Base-by-base conservation (phyloP, 2,888 invertebrate genomes). In the Sclerodermus sp. region DNA sequence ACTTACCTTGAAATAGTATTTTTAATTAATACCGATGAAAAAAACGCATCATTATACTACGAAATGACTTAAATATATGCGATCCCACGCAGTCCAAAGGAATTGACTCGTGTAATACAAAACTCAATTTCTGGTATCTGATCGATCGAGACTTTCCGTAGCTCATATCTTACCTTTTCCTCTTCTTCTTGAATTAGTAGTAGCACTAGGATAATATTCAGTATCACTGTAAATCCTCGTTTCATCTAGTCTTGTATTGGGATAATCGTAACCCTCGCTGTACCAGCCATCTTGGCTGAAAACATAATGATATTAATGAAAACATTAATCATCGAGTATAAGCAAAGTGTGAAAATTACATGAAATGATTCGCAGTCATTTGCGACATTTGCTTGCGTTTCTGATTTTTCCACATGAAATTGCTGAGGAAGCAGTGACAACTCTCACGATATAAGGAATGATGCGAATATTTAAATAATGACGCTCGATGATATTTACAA, bases 241-340 rank as follows among this genome's bases (percentile, higher is more conserved):
- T 71, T 66, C 82, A 77, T 70, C 82, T 79, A 69, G 78, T 77
- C 82, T 70, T 45, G 73, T 68, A 47, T 66, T 64, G 48, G 78
- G 78, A 64, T 79, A 79, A 55, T 79, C 80, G 57, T 80, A 80
- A 48, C 81, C 80, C 64, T 82, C 83, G 64, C 82, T 82, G 67
- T 80, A 80, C 83, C 83, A 83, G 47, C 79, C 78, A 51, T 83
- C 82, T 76, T 82, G 82, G 67, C 83, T 84, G 76, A 62, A 81
- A 81, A 58, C 51, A 67, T 55, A 58, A 59, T 49, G 55, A 39
- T 8, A 38, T 5, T 23, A 23, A 8, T 23, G 8, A 23, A 8
- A 23, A 23, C 23, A 8, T 5, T 8, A 23, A 5, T 5, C 8
- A 23, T 5, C 12, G 34, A 34, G 4, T 3, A 34, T 34, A 8